A percentile compares a stretch with the other conserved stretches of the same genome.
Evolutionary conservation across 2,113 vertebrate species (phyloP).

Genomic region (Larimichthys crocea): DNA sequence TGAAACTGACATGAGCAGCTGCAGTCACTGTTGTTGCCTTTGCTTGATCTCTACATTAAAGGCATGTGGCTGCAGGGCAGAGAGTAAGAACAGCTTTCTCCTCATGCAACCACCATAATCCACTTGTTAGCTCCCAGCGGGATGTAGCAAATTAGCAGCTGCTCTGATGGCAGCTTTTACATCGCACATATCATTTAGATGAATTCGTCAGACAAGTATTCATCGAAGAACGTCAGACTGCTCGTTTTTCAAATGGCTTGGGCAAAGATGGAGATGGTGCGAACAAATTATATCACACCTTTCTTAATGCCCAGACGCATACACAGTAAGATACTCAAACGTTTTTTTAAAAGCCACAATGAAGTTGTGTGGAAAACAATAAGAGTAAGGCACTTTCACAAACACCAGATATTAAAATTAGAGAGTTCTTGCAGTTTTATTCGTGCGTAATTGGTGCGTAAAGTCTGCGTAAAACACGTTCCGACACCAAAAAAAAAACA

Average conservation of each 20-base stretch:
- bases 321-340: neutral
- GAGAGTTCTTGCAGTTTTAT: neutral
- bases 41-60: neutral
- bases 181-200: neutral
- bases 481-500: too few species aligned
- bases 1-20: conserved; percentile 25
- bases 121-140: conserved; percentile 8
- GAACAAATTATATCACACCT: neutral
- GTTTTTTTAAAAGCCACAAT: too few species aligned
- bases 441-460: conserved; percentile 34
- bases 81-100: conserved; percentile 24
- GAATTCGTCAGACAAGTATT: neutral
- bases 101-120: conserved; percentile 23
- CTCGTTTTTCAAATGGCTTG: neutral
- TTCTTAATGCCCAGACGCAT: neutral
- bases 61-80: conserved; percentile 1
- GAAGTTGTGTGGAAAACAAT: neutral
- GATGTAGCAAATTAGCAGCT: conserved; percentile 30
- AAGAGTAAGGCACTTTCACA: neutral
- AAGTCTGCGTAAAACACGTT: conserved; percentile 36
- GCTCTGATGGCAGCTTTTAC: neutral
- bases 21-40: neutral
- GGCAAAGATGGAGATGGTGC: neutral
- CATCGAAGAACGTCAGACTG: neutral
- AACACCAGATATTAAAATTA: neutral